These are phyloP conservation scores for Sinohyriopsis cumingii DNA, from an alignment of 2,888 invertebrate species.

Conservation along the genomic window DNA sequence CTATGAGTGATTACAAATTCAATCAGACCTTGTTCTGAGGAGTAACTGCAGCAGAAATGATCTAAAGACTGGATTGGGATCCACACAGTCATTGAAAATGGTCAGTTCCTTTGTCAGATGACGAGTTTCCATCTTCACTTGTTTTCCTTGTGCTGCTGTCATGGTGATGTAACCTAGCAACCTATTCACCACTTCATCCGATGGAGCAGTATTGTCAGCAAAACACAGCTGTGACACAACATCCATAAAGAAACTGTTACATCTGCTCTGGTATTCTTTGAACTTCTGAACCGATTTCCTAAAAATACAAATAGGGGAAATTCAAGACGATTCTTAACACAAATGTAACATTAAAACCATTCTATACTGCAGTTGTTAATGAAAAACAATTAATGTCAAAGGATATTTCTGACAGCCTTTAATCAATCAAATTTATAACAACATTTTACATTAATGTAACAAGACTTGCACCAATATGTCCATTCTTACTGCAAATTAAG, in stretches of 20 bases:
- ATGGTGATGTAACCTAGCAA: slow-evolving; percentile 32
- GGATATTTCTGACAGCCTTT: too few relatives aligned
- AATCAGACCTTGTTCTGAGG: slow-evolving; percentile 49
- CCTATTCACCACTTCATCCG: slow-evolving; percentile 26
- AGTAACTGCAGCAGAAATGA: slow-evolving; percentile 61
- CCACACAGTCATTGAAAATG: slow-evolving; percentile 55
- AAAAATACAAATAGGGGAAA: neutral
- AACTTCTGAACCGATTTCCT: slow-evolving; percentile 20
- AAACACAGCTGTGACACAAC: slow-evolving; percentile 44
- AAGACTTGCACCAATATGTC: too few relatives aligned
- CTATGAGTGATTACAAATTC: too few relatives aligned
- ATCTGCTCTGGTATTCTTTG: slow-evolving; percentile 24
- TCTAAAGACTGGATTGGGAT: slow-evolving; percentile 62
- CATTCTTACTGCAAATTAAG: too few relatives aligned
- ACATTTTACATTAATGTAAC: too few relatives aligned
- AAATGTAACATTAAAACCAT: too few relatives aligned
- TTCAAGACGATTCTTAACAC: too few relatives aligned
- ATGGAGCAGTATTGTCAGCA: slow-evolving; percentile 25
- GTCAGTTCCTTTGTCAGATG: slow-evolving; percentile 49
- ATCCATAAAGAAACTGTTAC: slow-evolving; percentile 43
- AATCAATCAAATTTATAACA: too few relatives aligned
- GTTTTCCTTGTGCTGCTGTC: slow-evolving; percentile 3
- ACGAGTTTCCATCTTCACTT: neutral
- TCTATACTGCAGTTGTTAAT: too few relatives aligned
- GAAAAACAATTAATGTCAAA: too few relatives aligned